phyloP scores from a whole-genome alignment of 2,888 invertebrate genomes.

The Eueremaeus valkanovi region DNA sequence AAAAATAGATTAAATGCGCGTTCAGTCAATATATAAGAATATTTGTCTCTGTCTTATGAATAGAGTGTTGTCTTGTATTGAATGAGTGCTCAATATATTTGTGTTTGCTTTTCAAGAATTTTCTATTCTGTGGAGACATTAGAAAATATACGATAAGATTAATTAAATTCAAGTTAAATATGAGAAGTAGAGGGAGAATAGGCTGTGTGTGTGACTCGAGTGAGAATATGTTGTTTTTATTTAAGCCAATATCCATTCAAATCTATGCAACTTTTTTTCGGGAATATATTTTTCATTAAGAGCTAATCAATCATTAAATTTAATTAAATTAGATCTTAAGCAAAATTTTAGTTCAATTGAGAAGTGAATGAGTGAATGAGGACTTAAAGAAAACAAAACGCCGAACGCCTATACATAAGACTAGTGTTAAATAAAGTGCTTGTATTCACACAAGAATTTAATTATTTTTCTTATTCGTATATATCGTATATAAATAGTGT shows the following conservation, averaged over 20 bases:
- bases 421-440: neutral
- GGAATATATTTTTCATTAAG: neutral
- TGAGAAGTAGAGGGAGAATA: too few relatives aligned
- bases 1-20: neutral
- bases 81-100: neutral
- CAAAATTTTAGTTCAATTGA: neutral
- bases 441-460: neutral
- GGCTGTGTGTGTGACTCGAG: neutral
- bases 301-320: conserved; percentile 25
- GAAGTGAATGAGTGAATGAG: conserved; percentile 4
- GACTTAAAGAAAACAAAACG: conserved; percentile 5
- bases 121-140: neutral
- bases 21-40: neutral
- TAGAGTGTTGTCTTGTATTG: neutral
- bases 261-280: neutral
- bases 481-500: neutral
- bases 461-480: neutral
- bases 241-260: neutral
- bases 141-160: conserved; percentile 15
- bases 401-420: neutral
- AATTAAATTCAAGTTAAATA: too few relatives aligned
- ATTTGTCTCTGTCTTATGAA: neutral
- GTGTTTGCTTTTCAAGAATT: neutral
- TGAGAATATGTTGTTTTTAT: neutral
- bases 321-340: conserved; percentile 27